Percentiles rank a stretch among this genome's conserved stretches.
These are phyloP conservation scores for Larimichthys polyactis DNA, from an alignment of 2,113 vertebrate genomes.

Conservation along the genomic window DNA sequence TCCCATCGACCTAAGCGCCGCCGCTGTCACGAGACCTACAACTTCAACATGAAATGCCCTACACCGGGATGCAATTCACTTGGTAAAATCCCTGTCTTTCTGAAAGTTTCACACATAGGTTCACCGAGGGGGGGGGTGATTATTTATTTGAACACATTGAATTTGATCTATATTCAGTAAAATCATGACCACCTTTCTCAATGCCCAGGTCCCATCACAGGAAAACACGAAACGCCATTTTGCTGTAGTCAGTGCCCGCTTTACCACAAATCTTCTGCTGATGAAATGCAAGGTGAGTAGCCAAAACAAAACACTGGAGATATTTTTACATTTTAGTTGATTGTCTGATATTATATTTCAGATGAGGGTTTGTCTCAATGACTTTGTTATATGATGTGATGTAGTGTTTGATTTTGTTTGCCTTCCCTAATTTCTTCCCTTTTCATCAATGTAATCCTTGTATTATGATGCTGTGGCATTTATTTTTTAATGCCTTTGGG, in stretches of 20 bases:
- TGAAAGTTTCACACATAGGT: neutral
- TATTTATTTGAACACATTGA: neutral
- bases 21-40: slow-evolving; percentile 99
- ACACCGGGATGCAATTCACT: slow-evolving; percentile 98
- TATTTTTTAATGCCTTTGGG: neutral
- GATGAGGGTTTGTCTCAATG: too few species aligned
- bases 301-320: too few species aligned
- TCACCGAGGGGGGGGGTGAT: too few species aligned
- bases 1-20: slow-evolving; percentile 96
- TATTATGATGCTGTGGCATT: neutral
- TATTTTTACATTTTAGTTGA: neutral
- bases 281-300: slow-evolving; percentile 96
- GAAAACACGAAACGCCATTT: slow-evolving; percentile 99
- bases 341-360: neutral
- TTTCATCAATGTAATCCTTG: neutral
- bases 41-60: slow-evolving; percentile 99
- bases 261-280: slow-evolving; percentile 97
- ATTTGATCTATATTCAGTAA: neutral
- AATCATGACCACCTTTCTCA: neutral
- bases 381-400: neutral
- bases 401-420: neutral
- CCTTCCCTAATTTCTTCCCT: neutral
- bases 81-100: slow-evolving; percentile 78
- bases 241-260: slow-evolving; percentile 97
- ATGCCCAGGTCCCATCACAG: slow-evolving; percentile 93